A percentile compares a stretch with the other conserved stretches of the same genome.
Conservation (phyloP, 1,140 invertebrate genomes). For the Hypothenemus hampei region DNA sequence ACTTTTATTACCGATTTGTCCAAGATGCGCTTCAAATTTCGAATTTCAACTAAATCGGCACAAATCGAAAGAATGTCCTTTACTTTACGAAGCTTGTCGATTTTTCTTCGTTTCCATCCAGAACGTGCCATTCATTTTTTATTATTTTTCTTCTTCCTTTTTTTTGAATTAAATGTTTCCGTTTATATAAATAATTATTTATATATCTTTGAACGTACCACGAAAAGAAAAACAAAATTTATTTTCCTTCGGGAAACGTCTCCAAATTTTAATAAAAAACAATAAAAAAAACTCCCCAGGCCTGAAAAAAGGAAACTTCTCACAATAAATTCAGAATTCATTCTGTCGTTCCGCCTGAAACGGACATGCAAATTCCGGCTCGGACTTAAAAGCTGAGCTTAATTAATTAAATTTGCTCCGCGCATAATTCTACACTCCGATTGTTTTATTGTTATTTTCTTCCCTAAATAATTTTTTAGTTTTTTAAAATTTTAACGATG, state of each 20-base stretch:
- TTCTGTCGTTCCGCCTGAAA: slow-evolving; percentile 26
- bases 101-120: not conserved
- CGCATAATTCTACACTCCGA: slow-evolving; percentile 26
- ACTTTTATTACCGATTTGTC: slow-evolving; percentile 14
- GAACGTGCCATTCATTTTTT: too few species aligned
- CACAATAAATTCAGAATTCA: slow-evolving; percentile 26
- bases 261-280: slow-evolving; percentile 20
- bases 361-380: slow-evolving; percentile 25
- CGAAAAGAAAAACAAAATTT: slow-evolving; percentile 8
- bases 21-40: slow-evolving; percentile 3
- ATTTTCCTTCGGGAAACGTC: slow-evolving; percentile 2
- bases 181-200: not conserved
- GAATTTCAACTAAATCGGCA: not conserved
- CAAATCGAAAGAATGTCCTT: slow-evolving; percentile 1
- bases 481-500: too few species aligned
- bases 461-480: too few species aligned
- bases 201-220: not conserved
- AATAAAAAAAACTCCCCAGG: slow-evolving; percentile 11
- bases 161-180: not conserved
- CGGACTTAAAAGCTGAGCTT: slow-evolving; percentile 26
- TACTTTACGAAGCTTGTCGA: not conserved
- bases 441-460: slow-evolving; percentile 27
- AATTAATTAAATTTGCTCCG: slow-evolving; percentile 27
- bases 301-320: slow-evolving; percentile 20
- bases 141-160: not conserved